Percentiles rank a stretch among this genome's conserved stretches.
These are phyloP conservation scores for Diplogasteroides magnus DNA, from an alignment of 1,140 invertebrate species.

Conservation along the genomic window DNA sequence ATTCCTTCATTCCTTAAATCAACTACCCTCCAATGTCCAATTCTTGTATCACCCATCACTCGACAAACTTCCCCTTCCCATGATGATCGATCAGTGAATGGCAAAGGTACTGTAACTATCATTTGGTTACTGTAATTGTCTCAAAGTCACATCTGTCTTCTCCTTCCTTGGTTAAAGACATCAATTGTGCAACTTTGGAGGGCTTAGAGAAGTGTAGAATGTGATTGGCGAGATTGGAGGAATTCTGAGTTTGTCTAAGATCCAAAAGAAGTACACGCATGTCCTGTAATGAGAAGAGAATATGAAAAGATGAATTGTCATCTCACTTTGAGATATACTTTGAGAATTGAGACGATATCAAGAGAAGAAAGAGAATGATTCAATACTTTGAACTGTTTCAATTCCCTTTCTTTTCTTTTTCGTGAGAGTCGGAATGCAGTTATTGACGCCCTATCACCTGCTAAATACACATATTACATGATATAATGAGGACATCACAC, in stretches of 20 bases:
- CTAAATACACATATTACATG: too few relatives aligned
- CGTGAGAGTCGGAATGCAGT: too few relatives aligned
- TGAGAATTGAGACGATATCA: not conserved
- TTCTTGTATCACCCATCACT: not conserved
- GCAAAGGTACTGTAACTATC: not conserved
- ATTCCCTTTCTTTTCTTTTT: not conserved
- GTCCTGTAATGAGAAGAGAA: too few relatives aligned
- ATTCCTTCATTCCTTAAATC: not conserved
- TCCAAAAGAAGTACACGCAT: constrained; percentile 10
- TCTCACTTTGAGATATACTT: not conserved
- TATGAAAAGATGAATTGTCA: too few relatives aligned
- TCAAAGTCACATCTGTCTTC: not conserved
- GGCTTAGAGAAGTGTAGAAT: constrained; percentile 16
- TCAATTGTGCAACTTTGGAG: not conserved
- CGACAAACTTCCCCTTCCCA: not conserved
- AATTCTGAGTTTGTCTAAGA: constrained; percentile 3
- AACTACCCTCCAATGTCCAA: not conserved
- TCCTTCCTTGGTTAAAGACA: not conserved
- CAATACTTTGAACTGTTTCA: not conserved
- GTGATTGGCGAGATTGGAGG: constrained; percentile 13
- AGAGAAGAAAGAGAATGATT: not conserved
- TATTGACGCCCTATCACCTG: too few relatives aligned
- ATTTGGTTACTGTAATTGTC: too few relatives aligned
- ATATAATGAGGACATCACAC: too few relatives aligned
- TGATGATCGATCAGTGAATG: not conserved